Evolutionary conservation across 2,888 invertebrate genomes (phyloP), one percentile per base, ranked within the genome.

Genomic region (Cryptosula pallasiana): DNA sequence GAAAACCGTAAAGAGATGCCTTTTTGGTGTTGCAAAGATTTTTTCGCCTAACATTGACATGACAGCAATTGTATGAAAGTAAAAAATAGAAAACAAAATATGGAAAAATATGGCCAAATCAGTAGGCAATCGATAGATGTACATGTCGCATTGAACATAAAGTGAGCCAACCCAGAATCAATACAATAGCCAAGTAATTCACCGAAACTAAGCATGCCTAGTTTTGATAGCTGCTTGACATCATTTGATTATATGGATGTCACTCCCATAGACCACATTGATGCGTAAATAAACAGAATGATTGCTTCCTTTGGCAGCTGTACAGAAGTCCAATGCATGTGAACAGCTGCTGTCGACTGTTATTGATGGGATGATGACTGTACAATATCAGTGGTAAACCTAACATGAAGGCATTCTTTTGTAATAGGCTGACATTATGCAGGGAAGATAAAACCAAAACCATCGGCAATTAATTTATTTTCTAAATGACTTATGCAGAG

Each of bases 251-350:
- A 63, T 32, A 63, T 27, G 27, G n/a, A 27, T 32, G 32, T 32
- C 63, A 63, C 63, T 29, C 25, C 9, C 32, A 45, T 63, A 2
- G 32, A 63, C 63, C 63, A 34, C 63, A 63, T 27, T 32, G 32
- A 63, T 63, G 32, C 32, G 63, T 63, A 63, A 25, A 27, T 32
- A 63, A 63, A 27, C 63, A 63, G 32, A 29, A 5, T 13, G 63
- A 63, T 63, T 63, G 63, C 27, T 63, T 63, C 63, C 63, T 63
- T 63, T 63, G 63, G 63, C 63, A 63, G 34, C 63, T 63, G 13
- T 32, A 63, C 63, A 63, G 63, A 32, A 63, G 27, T 25, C 20
- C 32, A 34, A 63, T 63, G 63, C n/a, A 63, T 63, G 63, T 20
- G 63, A 63, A 63, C 63, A 63, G 63, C 63, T 63, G 63, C 63